Evolutionary conservation across 1,140 invertebrate genomes (phyloP).

Genomic region (Cyclargus thomasi): DNA sequence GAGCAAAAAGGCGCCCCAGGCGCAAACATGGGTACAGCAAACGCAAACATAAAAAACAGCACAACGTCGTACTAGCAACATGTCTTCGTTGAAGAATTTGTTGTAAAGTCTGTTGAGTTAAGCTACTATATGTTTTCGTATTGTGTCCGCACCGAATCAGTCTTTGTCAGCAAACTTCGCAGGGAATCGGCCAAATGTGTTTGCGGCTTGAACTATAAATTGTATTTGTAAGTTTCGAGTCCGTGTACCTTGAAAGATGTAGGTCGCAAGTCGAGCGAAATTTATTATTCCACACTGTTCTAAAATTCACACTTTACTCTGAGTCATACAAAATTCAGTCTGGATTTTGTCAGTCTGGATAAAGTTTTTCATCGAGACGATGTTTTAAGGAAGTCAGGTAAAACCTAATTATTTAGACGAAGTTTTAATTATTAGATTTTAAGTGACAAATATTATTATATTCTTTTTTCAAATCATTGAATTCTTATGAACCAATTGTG

Average conservation of each 20-base stretch:
- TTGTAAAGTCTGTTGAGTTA: too few relatives aligned
- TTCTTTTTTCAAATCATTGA: too few relatives aligned
- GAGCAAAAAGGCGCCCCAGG: too few relatives aligned
- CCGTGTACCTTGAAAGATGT: constrained; percentile 4
- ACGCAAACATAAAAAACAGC: too few relatives aligned
- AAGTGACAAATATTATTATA: too few relatives aligned
- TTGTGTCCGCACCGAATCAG: constrained; percentile 37
- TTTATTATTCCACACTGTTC: background rate
- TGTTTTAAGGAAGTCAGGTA: background rate
- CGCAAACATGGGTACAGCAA: too few relatives aligned
- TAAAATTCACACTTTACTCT: background rate
- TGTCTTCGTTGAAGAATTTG: too few relatives aligned
- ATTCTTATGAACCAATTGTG: too few relatives aligned
- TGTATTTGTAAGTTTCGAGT: constrained; percentile 24
- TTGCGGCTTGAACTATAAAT: constrained; percentile 29
- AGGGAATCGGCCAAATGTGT: constrained; percentile 53
- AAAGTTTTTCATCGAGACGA: background rate
- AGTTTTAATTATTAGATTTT: too few relatives aligned
- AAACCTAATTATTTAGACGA: too few relatives aligned
- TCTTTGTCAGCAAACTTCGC: constrained; percentile 64
- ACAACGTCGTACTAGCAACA: too few relatives aligned
- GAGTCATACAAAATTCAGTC: background rate
- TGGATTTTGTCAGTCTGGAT: background rate
- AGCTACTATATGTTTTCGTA: background rate
- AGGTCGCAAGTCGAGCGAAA: constrained; percentile 2